phyloP scores from a whole-genome alignment of 1,140 invertebrate species.

The Tetragnatha versicolor region DNA sequence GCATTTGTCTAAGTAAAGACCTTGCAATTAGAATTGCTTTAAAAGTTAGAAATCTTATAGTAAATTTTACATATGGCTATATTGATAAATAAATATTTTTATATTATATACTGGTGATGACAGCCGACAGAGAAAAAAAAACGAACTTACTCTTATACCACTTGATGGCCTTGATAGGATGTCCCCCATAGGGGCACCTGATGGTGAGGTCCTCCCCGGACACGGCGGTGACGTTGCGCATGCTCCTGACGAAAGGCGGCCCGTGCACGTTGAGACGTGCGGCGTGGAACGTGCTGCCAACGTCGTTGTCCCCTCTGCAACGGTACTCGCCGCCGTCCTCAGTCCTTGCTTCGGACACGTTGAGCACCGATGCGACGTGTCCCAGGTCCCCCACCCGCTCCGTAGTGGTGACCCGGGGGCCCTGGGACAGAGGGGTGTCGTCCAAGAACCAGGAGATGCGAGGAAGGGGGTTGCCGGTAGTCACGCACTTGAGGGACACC shows the following conservation, averaged over 20 bases:
- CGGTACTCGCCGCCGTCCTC: slow-evolving; percentile 64
- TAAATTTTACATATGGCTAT: too few relatives aligned
- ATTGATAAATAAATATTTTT: too few relatives aligned
- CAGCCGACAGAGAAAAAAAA: not conserved
- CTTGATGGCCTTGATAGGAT: slow-evolving; percentile 61
- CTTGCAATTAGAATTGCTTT: too few relatives aligned
- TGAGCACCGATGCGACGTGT: slow-evolving; percentile 67
- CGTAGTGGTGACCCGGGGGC: slow-evolving; percentile 69
- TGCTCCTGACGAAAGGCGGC: slow-evolving; percentile 64
- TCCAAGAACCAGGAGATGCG: slow-evolving; percentile 94
- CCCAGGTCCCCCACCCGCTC: slow-evolving; percentile 67
- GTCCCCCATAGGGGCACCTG: slow-evolving; percentile 59
- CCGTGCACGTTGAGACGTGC: slow-evolving; percentile 61
- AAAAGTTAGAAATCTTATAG: too few relatives aligned
- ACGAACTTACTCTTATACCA: slow-evolving; percentile 66
- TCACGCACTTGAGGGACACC: slow-evolving; percentile 69
- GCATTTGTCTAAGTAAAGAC: too few relatives aligned
- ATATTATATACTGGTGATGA: too few relatives aligned
- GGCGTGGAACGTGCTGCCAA: slow-evolving; percentile 60
- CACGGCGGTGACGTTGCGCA: slow-evolving; percentile 65
- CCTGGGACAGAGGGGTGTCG: slow-evolving; percentile 65
- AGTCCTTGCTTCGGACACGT: slow-evolving; percentile 63
- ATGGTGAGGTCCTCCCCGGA: slow-evolving; percentile 63
- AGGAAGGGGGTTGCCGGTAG: slow-evolving; percentile 90
- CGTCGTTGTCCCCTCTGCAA: slow-evolving; percentile 63